phyloP scores from a whole-genome alignment of 1,140 invertebrate genomes.

The Ephestia elutella region DNA sequence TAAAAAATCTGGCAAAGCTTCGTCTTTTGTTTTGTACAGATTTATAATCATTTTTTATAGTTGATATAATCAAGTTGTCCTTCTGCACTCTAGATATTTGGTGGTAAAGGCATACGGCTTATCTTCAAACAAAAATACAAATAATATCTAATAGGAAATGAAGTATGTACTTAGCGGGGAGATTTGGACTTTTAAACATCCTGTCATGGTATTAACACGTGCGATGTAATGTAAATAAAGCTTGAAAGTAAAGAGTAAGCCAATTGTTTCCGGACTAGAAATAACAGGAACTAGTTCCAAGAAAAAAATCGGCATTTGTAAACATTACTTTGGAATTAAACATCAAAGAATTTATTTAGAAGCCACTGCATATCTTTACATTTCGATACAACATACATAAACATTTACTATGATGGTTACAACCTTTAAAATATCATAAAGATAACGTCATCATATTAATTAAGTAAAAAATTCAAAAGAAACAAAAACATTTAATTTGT shows the following conservation, averaged over 20 bases:
- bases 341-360: not conserved
- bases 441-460: too few relatives aligned
- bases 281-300: constrained; percentile 14
- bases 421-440: too few relatives aligned
- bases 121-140: constrained; percentile 49
- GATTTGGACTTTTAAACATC: constrained; percentile 63
- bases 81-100: constrained; percentile 30
- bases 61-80: constrained; percentile 13
- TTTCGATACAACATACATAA: too few relatives aligned
- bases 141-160: constrained; percentile 63
- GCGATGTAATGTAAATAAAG: constrained; percentile 51
- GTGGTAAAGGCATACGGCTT: constrained; percentile 33
- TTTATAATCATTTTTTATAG: too few relatives aligned
- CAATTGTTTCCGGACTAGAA: constrained; percentile 43
- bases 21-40: too few relatives aligned
- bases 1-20: too few relatives aligned
- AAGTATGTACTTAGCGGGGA: constrained; percentile 53
- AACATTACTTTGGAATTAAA: not conserved
- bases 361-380: not conserved
- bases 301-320: constrained; percentile 9
- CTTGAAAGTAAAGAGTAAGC: constrained; percentile 43
- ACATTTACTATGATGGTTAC: too few relatives aligned
- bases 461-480: too few relatives aligned
- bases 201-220: constrained; percentile 62
- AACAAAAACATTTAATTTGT: not conserved